Percentiles rank a stretch among this genome's conserved stretches.
These are phyloP conservation scores for Drosophila kepulauana DNA, from an alignment of 1,140 invertebrate species.

Conservation along the genomic window DNA sequence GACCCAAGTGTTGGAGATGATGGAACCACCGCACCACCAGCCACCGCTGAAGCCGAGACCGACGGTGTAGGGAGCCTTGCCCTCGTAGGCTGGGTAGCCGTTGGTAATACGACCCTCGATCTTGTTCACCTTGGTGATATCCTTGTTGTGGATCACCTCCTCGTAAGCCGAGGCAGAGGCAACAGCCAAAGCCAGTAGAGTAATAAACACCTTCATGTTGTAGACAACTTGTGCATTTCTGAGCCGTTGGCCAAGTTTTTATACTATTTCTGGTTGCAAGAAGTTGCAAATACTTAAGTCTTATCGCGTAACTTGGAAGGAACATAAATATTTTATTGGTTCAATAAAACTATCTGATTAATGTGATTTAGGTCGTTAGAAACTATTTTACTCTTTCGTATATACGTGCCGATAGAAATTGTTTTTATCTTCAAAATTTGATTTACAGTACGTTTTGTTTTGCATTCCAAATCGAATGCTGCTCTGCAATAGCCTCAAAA, in stretches of 20 bases:
- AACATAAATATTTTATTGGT: slow-evolving; percentile 20
- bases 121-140: slow-evolving; percentile 11
- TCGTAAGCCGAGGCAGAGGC: slow-evolving; percentile 43
- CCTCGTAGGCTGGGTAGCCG: slow-evolving; percentile 33
- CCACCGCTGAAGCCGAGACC: slow-evolving; percentile 73
- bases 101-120: slow-evolving; percentile 61
- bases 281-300: not conserved
- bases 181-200: slow-evolving; percentile 40
- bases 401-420: not conserved
- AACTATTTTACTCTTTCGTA: slow-evolving; percentile 11
- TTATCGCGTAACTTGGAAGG: slow-evolving; percentile 2
- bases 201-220: slow-evolving; percentile 54
- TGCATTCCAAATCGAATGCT: not conserved
- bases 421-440: slow-evolving; percentile 8
- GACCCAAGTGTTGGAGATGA: slow-evolving; percentile 85
- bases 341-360: slow-evolving; percentile 24
- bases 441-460: not conserved
- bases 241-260: slow-evolving; percentile 14
- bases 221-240: slow-evolving; percentile 5
- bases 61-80: slow-evolving; percentile 31
- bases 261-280: not conserved
- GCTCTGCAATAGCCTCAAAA: not conserved
- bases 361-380: slow-evolving; percentile 19
- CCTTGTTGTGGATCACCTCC: slow-evolving; percentile 26
- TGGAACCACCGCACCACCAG: slow-evolving; percentile 87